A percentile compares a stretch with the other conserved stretches of the same genome.
Conservation (phyloP, 2,888 invertebrate species). For the Tridacna gigas region DNA sequence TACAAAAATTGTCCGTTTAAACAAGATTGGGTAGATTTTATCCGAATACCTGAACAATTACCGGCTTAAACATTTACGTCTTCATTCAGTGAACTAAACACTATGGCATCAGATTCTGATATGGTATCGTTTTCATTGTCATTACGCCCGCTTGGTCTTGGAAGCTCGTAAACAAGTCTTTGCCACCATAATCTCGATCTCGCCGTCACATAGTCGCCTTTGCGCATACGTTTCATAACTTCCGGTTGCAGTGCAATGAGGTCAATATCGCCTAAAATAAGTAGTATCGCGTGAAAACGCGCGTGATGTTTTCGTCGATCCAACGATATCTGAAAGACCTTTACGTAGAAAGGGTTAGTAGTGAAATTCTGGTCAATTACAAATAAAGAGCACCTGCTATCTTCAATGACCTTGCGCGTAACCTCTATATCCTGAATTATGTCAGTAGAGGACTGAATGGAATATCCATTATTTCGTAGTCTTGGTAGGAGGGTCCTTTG, state of each 20-base stretch:
- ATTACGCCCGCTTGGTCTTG: slow-evolving; percentile 48
- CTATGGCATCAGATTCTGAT: slow-evolving; percentile 62
- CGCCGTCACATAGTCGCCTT: slow-evolving; percentile 69
- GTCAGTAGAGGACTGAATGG: slow-evolving; percentile 47
- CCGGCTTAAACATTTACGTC: neutral
- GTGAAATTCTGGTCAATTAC: slow-evolving; percentile 63
- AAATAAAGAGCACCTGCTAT: slow-evolving; percentile 65
- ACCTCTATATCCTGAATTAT: slow-evolving; percentile 59
- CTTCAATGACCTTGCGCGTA: slow-evolving; percentile 52
- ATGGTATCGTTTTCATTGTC: slow-evolving; percentile 42
- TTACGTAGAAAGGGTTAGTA: slow-evolving; percentile 56
- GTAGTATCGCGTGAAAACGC: slow-evolving; percentile 56
- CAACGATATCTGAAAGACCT: slow-evolving; percentile 50
- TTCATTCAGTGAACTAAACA: slow-evolving; percentile 58
- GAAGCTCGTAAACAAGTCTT: slow-evolving; percentile 67
- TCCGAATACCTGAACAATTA: too few species aligned
- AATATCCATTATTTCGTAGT: slow-evolving; percentile 48
- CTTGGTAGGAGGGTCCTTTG: slow-evolving; percentile 54
- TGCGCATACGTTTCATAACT: slow-evolving; percentile 58
- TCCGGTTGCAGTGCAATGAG: slow-evolving; percentile 63
- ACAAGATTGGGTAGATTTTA: too few species aligned
- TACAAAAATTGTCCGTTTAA: too few species aligned
- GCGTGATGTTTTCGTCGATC: slow-evolving; percentile 38
- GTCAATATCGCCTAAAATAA: slow-evolving; percentile 67
- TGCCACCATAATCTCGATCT: slow-evolving; percentile 67